Conservation (phyloP, 2,888 invertebrate species). For the Selenia dentaria region DNA sequence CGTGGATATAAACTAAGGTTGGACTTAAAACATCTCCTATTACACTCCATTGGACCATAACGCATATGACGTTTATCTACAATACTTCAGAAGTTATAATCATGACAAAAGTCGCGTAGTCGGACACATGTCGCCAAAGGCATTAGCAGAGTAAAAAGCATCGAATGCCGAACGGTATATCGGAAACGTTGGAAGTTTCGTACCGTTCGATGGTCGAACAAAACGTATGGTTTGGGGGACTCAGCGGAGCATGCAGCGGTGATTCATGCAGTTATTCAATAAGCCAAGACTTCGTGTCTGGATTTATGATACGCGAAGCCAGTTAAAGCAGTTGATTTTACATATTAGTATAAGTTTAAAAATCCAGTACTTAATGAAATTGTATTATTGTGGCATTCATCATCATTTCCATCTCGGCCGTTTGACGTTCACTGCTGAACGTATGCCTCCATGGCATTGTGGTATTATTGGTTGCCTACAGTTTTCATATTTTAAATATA, state of each 20-base stretch:
- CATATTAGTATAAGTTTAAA: too few species aligned
- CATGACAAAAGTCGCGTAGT: slow-evolving; percentile 54
- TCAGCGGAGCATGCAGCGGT: slow-evolving; percentile 66
- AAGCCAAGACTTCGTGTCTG: slow-evolving; percentile 57
- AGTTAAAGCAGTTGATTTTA: too few species aligned
- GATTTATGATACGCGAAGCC: slow-evolving; percentile 52
- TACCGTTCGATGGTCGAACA: slow-evolving; percentile 44
- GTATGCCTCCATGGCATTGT: too few species aligned
- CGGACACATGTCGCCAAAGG: slow-evolving; percentile 62
- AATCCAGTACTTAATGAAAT: too few species aligned
- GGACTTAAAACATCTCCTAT: slow-evolving; percentile 30
- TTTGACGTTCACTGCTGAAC: too few species aligned
- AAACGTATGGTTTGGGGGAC: slow-evolving; percentile 62
- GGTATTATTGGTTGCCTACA: too few species aligned
- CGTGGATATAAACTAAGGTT: slow-evolving; percentile 3
- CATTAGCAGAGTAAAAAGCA: slow-evolving; percentile 64
- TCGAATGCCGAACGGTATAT: slow-evolving; percentile 50
- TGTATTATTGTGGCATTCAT: too few species aligned
- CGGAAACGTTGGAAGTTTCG: slow-evolving; percentile 48
- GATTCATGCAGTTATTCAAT: slow-evolving; percentile 81
- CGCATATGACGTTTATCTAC: slow-evolving; percentile 38
- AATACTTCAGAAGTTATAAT: slow-evolving; percentile 49
- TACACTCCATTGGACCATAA: slow-evolving; percentile 36
- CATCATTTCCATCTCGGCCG: too few species aligned
- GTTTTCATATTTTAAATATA: too few species aligned